A percentile compares a stretch with the other conserved stretches of the same genome.
These are phyloP conservation scores for Procambarus clarkii DNA, from an alignment of 1,140 invertebrate genomes.

Conservation along the genomic window DNA sequence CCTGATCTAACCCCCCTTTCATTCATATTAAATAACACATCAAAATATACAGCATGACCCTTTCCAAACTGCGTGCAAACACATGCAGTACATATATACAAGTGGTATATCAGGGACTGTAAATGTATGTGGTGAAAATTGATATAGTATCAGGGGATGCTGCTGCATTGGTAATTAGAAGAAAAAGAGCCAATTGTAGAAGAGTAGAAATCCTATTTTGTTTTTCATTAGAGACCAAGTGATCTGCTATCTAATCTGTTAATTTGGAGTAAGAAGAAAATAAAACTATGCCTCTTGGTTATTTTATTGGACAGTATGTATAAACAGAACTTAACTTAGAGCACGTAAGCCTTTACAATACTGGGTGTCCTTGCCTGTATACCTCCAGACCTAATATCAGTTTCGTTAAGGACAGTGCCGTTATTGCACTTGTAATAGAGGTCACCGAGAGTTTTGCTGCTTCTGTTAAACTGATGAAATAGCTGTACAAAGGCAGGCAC, in stretches of 20 bases:
- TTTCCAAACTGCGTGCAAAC: too few species aligned
- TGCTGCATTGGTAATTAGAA: too few species aligned
- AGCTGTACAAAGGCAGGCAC: neutral
- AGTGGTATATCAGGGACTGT: too few species aligned
- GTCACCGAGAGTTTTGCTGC: neutral
- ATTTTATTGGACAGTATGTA: conserved; percentile 10
- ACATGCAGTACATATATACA: too few species aligned
- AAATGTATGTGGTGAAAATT: too few species aligned
- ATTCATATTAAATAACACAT: too few species aligned
- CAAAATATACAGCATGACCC: too few species aligned
- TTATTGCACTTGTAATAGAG: neutral
- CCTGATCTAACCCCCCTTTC: too few species aligned
- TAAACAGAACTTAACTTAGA: conserved; percentile 8
- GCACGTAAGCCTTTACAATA: neutral
- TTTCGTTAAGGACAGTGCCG: neutral
- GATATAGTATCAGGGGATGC: too few species aligned
- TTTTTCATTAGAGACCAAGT: too few species aligned
- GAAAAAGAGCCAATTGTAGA: too few species aligned
- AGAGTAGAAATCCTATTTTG: too few species aligned
- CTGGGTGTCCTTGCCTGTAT: neutral
- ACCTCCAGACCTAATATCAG: neutral
- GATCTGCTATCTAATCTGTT: neutral
- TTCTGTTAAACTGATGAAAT: neutral
- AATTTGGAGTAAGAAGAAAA: neutral
- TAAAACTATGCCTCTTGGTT: neutral